Base-by-base conservation (phyloP, 2,888 invertebrate genomes). In the Aleiodes testaceus region DNA sequence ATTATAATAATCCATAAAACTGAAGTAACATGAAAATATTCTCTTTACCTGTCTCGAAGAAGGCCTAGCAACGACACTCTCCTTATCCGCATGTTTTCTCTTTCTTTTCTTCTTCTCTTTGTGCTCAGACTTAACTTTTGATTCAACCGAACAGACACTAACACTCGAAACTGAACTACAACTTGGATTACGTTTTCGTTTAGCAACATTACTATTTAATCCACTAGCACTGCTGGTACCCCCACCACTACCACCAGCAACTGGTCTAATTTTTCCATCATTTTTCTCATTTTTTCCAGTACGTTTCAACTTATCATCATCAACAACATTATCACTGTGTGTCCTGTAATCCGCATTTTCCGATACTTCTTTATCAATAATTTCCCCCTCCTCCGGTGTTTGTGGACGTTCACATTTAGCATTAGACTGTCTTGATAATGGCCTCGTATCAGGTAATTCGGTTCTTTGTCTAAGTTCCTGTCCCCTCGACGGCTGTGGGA, bases 391-490 rank as follows among this genome's bases (percentile, higher is more conserved):
- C 86, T 88, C 85, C 77, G 89, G 86, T 86, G 86, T 79, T 80
- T 85, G 72, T 80, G 89, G 80, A 47, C 75, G 74, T 70, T 78
- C 65, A 2, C 76, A 61, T 14, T 77, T 72, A 45, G 66, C 68
- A 47, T 69, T 66, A 0, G 79, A 70, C 55, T 79, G 80, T 64
- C 83, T 81, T 49, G 86, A 84, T 2, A 81, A 79, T 73, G 87
- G 89, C 89, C 89, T 89, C 1, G 89, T 89, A 78, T 89, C 88
- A 0, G 89, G 83, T 66, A 89, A 79, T 75, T 89, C 89, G 44
- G 88, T 87, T 82, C 89, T 82, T 82, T 90, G 85, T 85, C 84
- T 89, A 74, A 85, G 88, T 87, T 89, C 89, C 73, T 89, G 88
- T 9, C 89, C 89, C 63, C 86, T 82, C 36, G 83, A 81, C 12